Conservation (phyloP, 2,888 invertebrate species). For the Chouioia cunea region DNA sequence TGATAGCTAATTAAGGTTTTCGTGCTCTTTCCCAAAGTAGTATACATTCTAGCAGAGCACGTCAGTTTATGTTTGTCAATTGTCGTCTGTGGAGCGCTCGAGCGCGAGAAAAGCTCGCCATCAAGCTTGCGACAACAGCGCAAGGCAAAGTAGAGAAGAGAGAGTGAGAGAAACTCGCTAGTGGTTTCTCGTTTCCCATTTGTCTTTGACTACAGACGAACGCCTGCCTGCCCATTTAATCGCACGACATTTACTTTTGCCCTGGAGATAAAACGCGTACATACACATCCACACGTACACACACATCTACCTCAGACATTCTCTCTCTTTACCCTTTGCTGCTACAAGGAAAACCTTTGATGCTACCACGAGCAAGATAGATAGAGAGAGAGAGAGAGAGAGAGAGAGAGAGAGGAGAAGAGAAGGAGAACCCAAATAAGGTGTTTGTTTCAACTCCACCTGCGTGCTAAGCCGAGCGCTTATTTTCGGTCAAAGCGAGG, state of each 20-base stretch:
- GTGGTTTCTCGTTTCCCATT: slow-evolving; percentile 24
- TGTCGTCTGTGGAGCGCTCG: slow-evolving; percentile 15
- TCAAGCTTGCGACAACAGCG: too few relatives aligned
- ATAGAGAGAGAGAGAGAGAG: too few relatives aligned
- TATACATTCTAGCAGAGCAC: too few relatives aligned
- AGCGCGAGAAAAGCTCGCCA: not conserved
- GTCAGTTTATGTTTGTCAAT: slow-evolving; percentile 21
- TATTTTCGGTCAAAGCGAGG: too few relatives aligned
- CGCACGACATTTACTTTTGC: slow-evolving; percentile 16
- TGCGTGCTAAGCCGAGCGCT: too few relatives aligned
- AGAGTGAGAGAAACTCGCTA: not conserved
- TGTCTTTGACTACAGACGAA: slow-evolving; percentile 13
- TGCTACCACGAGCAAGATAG: too few relatives aligned
- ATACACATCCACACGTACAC: slow-evolving; percentile 3
- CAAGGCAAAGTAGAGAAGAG: not conserved
- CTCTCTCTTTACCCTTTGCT: too few relatives aligned
- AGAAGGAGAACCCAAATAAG: too few relatives aligned
- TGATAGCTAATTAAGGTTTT: too few relatives aligned
- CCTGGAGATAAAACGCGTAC: slow-evolving; percentile 21
- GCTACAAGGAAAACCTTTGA: too few relatives aligned
- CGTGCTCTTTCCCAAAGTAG: too few relatives aligned
- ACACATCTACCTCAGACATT: slow-evolving; percentile 1
- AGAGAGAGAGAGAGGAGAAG: not conserved
- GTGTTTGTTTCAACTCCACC: too few relatives aligned
- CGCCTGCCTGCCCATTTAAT: slow-evolving; percentile 11